phyloP scores from a whole-genome alignment of 2,113 vertebrate genomes.

The Pseudorectes ferrugineus region DNA sequence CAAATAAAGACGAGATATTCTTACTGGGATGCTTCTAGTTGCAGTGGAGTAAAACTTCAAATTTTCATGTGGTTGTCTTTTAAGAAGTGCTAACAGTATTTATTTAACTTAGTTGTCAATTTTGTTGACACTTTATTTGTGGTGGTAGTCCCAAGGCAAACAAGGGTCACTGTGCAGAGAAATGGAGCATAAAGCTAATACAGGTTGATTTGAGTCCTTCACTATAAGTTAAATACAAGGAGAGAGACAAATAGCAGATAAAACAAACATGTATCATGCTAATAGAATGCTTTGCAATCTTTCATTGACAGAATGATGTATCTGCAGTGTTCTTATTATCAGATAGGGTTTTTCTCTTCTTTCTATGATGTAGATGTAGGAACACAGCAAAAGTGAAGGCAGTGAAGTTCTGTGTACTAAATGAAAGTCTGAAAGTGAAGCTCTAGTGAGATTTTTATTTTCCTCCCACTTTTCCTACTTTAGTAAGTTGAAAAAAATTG shows the following conservation, averaged over 20 bases:
- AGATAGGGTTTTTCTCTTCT: background rate
- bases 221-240: background rate
- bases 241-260: background rate
- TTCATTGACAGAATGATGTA: background rate
- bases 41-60: background rate
- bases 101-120: background rate
- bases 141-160: background rate
- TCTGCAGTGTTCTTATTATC: background rate
- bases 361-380: background rate
- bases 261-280: background rate
- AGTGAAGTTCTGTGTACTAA: background rate
- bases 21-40: background rate
- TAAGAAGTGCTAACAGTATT: background rate
- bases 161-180: background rate
- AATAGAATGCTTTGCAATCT: background rate
- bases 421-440: background rate
- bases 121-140: background rate
- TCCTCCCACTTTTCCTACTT: background rate
- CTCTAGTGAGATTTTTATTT: background rate
- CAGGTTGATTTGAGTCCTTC: background rate
- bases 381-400: background rate
- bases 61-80: background rate
- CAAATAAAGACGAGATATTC: background rate
- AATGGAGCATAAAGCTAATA: background rate
- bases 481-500: background rate